Evolutionary conservation across 2,888 invertebrate species (phyloP), one percentile per base, ranked within the genome.

Genomic region (Caenorhabditis auriculariae): DNA sequence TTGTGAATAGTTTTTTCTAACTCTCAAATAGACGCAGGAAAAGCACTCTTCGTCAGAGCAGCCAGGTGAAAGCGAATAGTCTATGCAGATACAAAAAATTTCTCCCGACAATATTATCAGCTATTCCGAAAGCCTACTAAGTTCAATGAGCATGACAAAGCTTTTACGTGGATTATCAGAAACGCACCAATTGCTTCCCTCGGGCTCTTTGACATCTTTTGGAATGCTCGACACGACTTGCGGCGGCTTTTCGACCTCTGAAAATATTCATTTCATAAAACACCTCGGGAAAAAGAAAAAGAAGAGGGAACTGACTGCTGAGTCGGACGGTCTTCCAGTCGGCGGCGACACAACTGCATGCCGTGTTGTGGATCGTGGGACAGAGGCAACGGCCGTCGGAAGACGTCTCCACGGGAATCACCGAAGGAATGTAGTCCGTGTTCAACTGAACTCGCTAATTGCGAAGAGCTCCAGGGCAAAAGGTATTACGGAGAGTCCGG

Each of bases 311-410:
- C 55, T 60, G 37, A 66, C 66, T 59, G 6, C 60, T 44, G 24
- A 73, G 52, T 38, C 66, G 54, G 24, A 79, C 74, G n/a, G 66
- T 66, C 54, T 77, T 73, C 71, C 76, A 76, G 44, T 79, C 77
- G 6, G 78, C 79, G 5, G 79, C 78, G 12, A 79, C 60, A 52
- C 80, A 80, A 27, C 75, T 73, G 58, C 80, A 80, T 2, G 78
- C 76, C 7, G 68, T 64, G 47, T 69, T 65, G 29, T 56, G 60
- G 27, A 57, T 63, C 9, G 67, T 68, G 4, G 77, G 77, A 54
- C 80, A 80, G 32, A 80, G 58, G 60, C 80, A 80, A 37, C 79
- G 37, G 2, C 66, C 58, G 53, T 79, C 74, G 5, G 47, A 35
- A 6, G 76, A 69, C 9, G 66, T 64, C 43, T 80, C 80, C 17